Evolutionary conservation across 2,888 invertebrate genomes (phyloP), one percentile per base, ranked within the genome.

Genomic region (Hermaeophaga mercurialis): DNA sequence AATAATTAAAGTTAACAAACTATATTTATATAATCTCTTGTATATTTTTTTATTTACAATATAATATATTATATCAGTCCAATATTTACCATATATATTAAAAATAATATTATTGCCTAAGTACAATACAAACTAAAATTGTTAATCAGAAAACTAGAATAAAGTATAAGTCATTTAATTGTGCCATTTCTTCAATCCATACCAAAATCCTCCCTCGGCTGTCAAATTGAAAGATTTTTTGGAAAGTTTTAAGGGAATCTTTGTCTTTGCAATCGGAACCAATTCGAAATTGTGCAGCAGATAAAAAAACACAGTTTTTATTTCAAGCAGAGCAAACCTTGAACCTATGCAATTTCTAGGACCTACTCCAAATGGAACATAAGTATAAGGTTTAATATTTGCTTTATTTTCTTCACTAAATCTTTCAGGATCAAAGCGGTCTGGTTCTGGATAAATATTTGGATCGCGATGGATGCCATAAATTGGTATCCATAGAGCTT

Each of bases 271-370:
- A 2, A 59, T 59, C 0, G 67, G 61, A n/a, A 67, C 68, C 34
- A 73, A 50, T 22, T 70, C 66, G 47, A 72, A 73, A 28, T 66
- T 55, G 4, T 55, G 28, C 34, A 74, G 34, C n/a, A 73, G 36
- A 34, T 71, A 50, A 34, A 63, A 68, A 14, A 73, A 62, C 9
- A 70, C 18, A 1, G 57, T 41, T 59, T 73, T 73, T 1, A 57
- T 64, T 62, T 73, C 70, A 58, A 73, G 54, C 1, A 70, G 34
- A 8, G 71, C 74, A 56, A 73, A 73, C 63, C 72, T 63, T 2
- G 65, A 69, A 3, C 85, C 87, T 47, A 87, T 83, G 63, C 87
- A 87, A 67, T 80, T 84, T 54, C 86, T 79, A 1, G 82, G 85
- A 1, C 87, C 87, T 1, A 83, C 5, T 5, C 74, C 74, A 58